A percentile compares a stretch with the other conserved stretches of the same genome.
Conservation (phyloP, 1,140 invertebrate genomes). For the Muscidifurax raptorellus region DNA sequence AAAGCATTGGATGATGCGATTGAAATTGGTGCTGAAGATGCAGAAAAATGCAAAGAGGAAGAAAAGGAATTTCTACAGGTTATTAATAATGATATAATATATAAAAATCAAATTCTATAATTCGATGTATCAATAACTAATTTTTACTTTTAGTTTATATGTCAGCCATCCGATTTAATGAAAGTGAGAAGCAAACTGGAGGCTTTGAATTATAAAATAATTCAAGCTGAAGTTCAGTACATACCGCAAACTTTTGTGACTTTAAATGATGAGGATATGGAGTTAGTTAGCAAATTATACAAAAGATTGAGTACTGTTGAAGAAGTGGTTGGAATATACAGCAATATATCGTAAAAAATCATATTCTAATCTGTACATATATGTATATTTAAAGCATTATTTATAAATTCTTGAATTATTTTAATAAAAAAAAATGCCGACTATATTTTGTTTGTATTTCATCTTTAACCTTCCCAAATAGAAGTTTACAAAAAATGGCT, state of each 20-base stretch:
- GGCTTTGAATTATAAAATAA: constrained; percentile 72
- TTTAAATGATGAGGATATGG: constrained; percentile 71
- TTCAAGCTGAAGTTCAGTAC: constrained; percentile 72
- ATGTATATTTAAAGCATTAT: background rate
- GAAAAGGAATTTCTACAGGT: constrained; percentile 69
- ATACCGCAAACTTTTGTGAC: constrained; percentile 67
- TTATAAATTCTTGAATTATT: background rate
- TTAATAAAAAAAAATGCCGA: background rate
- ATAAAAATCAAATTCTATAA: background rate
- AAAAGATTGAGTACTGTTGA: constrained; percentile 71
- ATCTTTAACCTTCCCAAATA: background rate
- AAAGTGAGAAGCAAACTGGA: constrained; percentile 68
- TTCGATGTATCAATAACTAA: constrained; percentile 8
- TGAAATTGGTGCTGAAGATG: constrained; percentile 79
- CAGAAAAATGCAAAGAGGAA: constrained; percentile 73
- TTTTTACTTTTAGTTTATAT: constrained; percentile 71
- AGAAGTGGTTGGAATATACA: constrained; percentile 74
- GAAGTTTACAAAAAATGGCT: no score
- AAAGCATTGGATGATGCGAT: constrained; percentile 80
- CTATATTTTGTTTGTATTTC: background rate
- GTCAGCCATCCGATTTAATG: constrained; percentile 62
- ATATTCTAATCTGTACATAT: background rate
- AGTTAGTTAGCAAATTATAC: constrained; percentile 66
- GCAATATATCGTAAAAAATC: constrained; percentile 73
- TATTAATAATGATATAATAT: constrained; percentile 44